Evolutionary conservation across 2,113 vertebrate species (phyloP).

Genomic region (Labeo catla): DNA sequence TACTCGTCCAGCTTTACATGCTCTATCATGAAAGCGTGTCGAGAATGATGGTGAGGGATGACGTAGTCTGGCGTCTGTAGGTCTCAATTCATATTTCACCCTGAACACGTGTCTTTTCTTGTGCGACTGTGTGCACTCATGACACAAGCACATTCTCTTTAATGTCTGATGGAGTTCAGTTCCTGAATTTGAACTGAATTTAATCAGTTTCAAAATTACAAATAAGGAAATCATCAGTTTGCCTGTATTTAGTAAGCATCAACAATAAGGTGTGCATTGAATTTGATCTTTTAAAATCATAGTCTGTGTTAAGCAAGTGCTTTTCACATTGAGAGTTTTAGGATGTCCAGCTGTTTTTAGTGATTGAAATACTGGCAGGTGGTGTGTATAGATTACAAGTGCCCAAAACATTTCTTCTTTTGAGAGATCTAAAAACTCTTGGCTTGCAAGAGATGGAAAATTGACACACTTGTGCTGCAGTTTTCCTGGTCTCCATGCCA

Average conservation of each 20-base stretch:
- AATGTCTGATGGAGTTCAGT: background rate
- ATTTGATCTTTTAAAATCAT: background rate
- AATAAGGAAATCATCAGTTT: too few relatives aligned
- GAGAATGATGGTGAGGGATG: constrained; percentile 9
- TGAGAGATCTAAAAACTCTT: background rate
- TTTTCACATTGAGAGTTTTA: too few relatives aligned
- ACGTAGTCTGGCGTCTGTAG: background rate
- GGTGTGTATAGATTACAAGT: background rate
- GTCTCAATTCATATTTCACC: background rate
- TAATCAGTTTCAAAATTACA: background rate
- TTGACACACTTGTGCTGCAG: background rate
- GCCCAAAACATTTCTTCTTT: background rate
- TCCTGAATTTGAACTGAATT: too few relatives aligned
- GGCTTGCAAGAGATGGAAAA: background rate
- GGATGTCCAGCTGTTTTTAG: too few relatives aligned
- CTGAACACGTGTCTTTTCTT: background rate
- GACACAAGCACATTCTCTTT: background rate
- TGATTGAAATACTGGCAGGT: background rate
- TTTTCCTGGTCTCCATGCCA: background rate
- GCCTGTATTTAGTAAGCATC: background rate
- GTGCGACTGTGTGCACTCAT: background rate
- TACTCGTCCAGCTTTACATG: background rate
- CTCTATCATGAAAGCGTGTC: background rate
- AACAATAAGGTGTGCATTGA: background rate
- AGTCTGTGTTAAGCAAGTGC: background rate